These are phyloP conservation scores for Eupithecia centaureata DNA, from an alignment of 2,888 invertebrate genomes.

Conservation along the genomic window DNA sequence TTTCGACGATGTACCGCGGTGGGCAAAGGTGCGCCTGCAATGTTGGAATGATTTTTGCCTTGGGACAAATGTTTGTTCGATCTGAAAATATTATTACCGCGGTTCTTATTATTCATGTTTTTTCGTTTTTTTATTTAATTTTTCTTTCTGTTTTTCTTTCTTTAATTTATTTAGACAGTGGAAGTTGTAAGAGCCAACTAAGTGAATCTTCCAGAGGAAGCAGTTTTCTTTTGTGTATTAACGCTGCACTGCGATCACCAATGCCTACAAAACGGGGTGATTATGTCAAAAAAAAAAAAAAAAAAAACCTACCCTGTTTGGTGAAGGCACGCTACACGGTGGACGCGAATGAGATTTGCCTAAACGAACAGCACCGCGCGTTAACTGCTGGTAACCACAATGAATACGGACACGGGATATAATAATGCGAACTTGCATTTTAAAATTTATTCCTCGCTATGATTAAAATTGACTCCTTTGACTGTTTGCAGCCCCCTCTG, in stretches of 20 bases:
- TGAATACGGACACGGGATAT: conserved; percentile 13
- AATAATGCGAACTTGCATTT: conserved; percentile 42
- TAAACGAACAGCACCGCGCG: background rate
- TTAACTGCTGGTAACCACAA: background rate
- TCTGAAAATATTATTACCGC: too few species aligned
- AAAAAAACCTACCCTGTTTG: too few species aligned
- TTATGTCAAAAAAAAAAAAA: background rate
- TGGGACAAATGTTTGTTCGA: too few species aligned
- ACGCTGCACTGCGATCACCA: background rate
- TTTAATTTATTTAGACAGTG: too few species aligned
- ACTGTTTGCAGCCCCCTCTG: conserved; percentile 25
- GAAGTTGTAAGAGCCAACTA: too few species aligned
- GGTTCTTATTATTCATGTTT: too few species aligned
- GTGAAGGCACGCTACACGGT: background rate
- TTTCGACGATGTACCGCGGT: too few species aligned
- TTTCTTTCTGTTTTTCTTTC: too few species aligned
- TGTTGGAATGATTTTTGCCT: too few species aligned
- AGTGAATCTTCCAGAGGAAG: too few species aligned
- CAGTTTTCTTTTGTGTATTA: background rate
- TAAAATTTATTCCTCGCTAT: conserved; percentile 43
- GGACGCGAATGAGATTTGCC: background rate
- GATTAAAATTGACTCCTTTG: conserved; percentile 42
- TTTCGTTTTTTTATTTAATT: too few species aligned
- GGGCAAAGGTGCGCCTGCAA: too few species aligned
- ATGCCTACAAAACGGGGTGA: background rate